Evolutionary conservation across 2,797 vertebrate species (phyloP).

Genomic region (Sarcophilus harrisii): DNA sequence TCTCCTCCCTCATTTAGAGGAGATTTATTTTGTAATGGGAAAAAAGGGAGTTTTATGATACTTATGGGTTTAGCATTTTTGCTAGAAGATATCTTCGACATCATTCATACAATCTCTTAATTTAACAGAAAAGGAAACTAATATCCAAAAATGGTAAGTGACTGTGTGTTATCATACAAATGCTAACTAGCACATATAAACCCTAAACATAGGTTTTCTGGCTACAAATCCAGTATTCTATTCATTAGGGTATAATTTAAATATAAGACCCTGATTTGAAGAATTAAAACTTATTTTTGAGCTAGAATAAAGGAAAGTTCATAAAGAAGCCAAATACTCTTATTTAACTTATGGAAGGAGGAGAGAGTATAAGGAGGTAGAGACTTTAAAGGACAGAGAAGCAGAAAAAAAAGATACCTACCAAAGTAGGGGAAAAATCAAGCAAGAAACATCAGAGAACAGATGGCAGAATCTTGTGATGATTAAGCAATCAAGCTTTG

Average conservation of each 20-base stretch:
- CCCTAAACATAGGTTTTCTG: neutral
- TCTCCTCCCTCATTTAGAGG: neutral
- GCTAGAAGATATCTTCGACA: neutral
- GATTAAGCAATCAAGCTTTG: constrained; percentile 59
- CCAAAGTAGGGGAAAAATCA: constrained; percentile 15
- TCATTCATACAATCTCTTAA: neutral
- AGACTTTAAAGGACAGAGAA: neutral
- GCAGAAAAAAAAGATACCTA: neutral
- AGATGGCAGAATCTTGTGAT: constrained; percentile 12
- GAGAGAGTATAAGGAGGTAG: neutral
- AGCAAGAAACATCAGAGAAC: constrained; percentile 18
- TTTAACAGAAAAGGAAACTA: neutral
- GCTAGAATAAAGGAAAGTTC: constrained; percentile 4
- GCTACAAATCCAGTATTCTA: neutral
- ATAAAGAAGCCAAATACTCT: neutral
- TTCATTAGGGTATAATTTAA: neutral
- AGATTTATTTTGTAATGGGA: neutral
- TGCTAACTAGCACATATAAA: neutral
- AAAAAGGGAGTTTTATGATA: neutral
- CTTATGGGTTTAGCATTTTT: constrained; percentile 10
- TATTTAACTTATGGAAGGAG: rapidly evolving
- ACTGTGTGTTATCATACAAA: neutral
- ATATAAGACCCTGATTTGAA: neutral
- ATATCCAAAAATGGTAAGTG: neutral
- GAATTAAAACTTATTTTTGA: neutral